A percentile compares a stretch with the other conserved stretches of the same genome.
phyloP scores from a whole-genome alignment of 37 sponge, comb jelly and placozoan genomes.

The Mnemiopsis leidyi region DNA sequence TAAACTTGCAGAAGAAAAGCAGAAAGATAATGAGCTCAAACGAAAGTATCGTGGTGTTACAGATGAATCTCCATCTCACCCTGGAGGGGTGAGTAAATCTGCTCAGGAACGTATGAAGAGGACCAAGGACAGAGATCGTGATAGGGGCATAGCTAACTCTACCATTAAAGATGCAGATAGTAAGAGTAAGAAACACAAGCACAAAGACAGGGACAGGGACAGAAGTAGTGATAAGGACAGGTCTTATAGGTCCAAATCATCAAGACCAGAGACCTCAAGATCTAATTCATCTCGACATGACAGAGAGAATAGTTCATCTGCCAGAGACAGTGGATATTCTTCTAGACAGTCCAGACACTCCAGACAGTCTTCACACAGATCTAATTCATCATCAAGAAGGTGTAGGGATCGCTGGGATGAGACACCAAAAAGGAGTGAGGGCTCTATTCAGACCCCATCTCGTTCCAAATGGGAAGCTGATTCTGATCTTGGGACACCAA shows the following conservation, averaged over 20 bases:
- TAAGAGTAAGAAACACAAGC: background rate
- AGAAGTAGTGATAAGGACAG: conserved; percentile 64
- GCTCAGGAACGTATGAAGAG: conserved; percentile 72
- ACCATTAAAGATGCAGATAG: background rate
- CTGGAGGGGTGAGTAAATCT: conserved; percentile 86
- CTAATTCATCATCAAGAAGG: background rate
- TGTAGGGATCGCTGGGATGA: background rate
- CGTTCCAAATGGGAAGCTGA: conserved; percentile 80
- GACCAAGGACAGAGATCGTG: conserved; percentile 67
- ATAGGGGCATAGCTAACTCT: background rate
- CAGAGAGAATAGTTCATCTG: conserved; percentile 12
- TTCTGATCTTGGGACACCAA: conserved; percentile 35
- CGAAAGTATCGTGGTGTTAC: conserved; percentile 69
- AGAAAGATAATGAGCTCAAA: background rate
- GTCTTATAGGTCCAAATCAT: background rate
- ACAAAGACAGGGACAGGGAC: background rate
- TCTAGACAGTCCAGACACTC: no score
- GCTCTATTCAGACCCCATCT: conserved; percentile 76
- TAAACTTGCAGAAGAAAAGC: conserved; percentile 52
- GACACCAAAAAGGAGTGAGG: background rate
- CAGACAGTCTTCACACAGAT: background rate
- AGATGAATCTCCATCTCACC: conserved; percentile 84
- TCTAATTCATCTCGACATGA: background rate
- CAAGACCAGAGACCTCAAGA: background rate
- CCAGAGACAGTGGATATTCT: conserved; percentile 42